Evolutionary conservation across 2,797 vertebrate genomes (phyloP).

Genomic region (Lepilemur ruficaudatus): DNA sequence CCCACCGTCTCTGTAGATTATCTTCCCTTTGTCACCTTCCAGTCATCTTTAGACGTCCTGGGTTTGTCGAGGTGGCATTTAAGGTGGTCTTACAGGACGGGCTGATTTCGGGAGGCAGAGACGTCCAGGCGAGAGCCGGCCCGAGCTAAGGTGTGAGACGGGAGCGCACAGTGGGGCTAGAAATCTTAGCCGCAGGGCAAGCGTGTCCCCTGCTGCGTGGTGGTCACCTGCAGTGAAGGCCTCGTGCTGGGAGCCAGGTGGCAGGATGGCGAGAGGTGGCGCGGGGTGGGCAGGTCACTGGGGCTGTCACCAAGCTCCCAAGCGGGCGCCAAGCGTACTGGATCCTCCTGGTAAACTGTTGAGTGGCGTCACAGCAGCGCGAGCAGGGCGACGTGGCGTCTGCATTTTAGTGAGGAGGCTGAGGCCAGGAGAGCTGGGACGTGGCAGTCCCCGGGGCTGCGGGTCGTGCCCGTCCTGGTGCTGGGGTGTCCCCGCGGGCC

Average conservation of each 20-base stretch:
- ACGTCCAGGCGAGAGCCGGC: neutral
- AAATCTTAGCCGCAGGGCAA: neutral
- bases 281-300: rapidly evolving
- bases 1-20: rapidly evolving
- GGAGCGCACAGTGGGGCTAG: rapidly evolving
- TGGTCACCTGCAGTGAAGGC: neutral
- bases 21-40: neutral
- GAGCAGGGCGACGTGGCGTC: neutral
- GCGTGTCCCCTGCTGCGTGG: rapidly evolving
- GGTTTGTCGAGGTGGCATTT: neutral
- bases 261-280: rapidly evolving
- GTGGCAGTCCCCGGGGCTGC: rapidly evolving
- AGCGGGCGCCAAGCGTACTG: rapidly evolving
- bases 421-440: rapidly evolving
- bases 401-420: neutral
- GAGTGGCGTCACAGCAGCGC: neutral
- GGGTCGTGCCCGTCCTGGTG: rapidly evolving
- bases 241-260: rapidly evolving
- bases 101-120: neutral
- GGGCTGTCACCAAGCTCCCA: rapidly evolving
- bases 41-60: rapidly evolving
- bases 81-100: neutral
- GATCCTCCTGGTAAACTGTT: neutral
- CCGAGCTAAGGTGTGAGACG: too few species aligned
- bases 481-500: rapidly evolving